phyloP scores from a whole-genome alignment of 2,888 invertebrate species.

The Polydrusus cervinus region DNA sequence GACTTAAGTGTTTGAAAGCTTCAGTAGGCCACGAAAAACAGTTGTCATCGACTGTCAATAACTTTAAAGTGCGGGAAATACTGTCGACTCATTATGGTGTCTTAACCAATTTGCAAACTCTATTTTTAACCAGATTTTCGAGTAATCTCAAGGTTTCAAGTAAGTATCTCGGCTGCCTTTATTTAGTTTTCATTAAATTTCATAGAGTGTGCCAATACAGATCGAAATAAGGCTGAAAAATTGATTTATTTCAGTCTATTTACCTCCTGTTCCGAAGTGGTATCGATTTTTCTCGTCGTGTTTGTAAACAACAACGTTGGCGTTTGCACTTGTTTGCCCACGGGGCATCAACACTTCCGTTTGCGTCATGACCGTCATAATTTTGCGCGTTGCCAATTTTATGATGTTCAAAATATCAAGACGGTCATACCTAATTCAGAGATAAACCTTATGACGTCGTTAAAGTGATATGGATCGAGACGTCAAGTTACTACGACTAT shows the following conservation, averaged over 20 bases:
- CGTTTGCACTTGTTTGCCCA: conserved; percentile 32
- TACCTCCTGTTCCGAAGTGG: conserved; percentile 21
- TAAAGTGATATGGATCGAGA: no score
- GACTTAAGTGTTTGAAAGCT: conserved; percentile 12
- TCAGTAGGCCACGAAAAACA: background rate
- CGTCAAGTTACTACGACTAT: no score
- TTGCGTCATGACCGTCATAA: no score
- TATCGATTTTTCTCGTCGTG: conserved; percentile 50
- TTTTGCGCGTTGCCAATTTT: no score
- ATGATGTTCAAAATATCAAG: no score
- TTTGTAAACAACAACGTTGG: conserved; percentile 55
- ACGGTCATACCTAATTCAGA: no score
- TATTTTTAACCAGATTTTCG: conserved; percentile 55
- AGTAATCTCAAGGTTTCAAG: conserved; percentile 53
- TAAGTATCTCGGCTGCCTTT: conserved; percentile 46
- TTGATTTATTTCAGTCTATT: conserved; percentile 28
- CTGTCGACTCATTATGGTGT: conserved; percentile 55
- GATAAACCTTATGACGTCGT: no score
- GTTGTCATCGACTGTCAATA: conserved; percentile 41
- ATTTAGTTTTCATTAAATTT: conserved; percentile 26
- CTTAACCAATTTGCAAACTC: conserved; percentile 49
- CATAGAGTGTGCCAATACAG: background rate
- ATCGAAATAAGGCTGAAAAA: conserved; percentile 12
- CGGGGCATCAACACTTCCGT: no score
- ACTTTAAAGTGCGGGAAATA: conserved; percentile 28